Evolutionary conservation across 2,888 invertebrate genomes (phyloP), one percentile per base, ranked within the genome.

Genomic region (Tricholauxania praeusta): DNA sequence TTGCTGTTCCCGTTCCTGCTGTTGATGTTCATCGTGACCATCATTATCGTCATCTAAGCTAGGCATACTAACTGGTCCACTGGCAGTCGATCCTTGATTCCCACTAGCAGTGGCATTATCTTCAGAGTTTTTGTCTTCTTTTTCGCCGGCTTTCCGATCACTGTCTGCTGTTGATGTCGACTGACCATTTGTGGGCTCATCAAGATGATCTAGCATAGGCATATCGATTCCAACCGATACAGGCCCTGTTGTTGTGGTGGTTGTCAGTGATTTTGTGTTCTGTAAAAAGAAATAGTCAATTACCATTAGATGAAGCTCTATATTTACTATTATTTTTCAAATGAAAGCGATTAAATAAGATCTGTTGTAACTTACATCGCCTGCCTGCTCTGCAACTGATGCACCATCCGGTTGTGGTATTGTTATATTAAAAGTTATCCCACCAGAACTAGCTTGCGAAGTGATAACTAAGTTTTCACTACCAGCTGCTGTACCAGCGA

Each of bases 351-450:
- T 51, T 3, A 22, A 1, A 17, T 10, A 63, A 48, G 14, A 12
- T 47, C 22, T 63, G 48, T 47, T 17, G 5, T 8, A 63, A 74
- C 76, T 78, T 67, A 80, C 81, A 67, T 76, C 75, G 47, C 75
- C 78, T 17, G 73, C 71, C 19, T 80, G 78, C 59, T 80, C 80
- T 53, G 28, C 12, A 17, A 57, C 67, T 8, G 77, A 71, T 28
- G 74, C 71, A 32, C 80, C 78, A 67, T 85, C 86, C 49, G 84
- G 82, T 59, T 86, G 86, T 55, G 88, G 88, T 77, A 88, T 86
- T 59, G 88, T 88, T 73, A 88, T 88, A 75, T 88, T 88, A 63
- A 87, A 88, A 12, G 88, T 88, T 12, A 87, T 87, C 57, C 87
- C 87, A 3, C 85, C 87, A 51, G 85, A 83, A 69, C 86, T 87